Conservation (phyloP, 2,888 invertebrate species). For the Cephalotes varians region DNA sequence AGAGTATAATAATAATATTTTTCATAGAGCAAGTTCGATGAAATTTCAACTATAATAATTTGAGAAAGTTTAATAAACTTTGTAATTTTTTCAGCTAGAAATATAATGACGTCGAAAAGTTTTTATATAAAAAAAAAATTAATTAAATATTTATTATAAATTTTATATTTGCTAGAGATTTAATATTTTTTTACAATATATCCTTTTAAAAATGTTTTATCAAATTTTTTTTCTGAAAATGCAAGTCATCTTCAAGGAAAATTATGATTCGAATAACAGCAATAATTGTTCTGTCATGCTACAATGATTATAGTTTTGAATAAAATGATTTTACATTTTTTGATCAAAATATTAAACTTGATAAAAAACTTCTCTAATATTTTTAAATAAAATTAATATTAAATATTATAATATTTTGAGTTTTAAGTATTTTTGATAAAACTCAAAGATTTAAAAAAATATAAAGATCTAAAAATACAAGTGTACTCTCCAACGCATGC, state of each 20-base stretch:
- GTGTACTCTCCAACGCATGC: neutral
- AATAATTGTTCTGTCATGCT: neutral
- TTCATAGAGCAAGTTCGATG: neutral
- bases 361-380: neutral
- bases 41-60: neutral
- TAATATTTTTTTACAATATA: neutral
- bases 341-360: neutral
- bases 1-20: constrained; percentile 1
- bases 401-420: neutral
- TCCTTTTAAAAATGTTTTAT: constrained; percentile 21
- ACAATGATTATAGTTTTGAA: neutral
- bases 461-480: neutral
- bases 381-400: neutral
- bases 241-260: constrained; percentile 14
- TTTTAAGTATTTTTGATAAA: neutral
- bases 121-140: neutral
- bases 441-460: neutral
- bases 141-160: neutral
- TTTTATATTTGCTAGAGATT: neutral
- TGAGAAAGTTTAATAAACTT: neutral
- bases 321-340: neutral
- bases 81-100: neutral
- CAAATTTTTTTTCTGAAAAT: neutral
- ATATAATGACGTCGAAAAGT: neutral
- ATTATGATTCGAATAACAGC: neutral